Evolutionary conservation across 2,888 invertebrate species (phyloP).

Genomic region (Troglohyphantes excavatus): DNA sequence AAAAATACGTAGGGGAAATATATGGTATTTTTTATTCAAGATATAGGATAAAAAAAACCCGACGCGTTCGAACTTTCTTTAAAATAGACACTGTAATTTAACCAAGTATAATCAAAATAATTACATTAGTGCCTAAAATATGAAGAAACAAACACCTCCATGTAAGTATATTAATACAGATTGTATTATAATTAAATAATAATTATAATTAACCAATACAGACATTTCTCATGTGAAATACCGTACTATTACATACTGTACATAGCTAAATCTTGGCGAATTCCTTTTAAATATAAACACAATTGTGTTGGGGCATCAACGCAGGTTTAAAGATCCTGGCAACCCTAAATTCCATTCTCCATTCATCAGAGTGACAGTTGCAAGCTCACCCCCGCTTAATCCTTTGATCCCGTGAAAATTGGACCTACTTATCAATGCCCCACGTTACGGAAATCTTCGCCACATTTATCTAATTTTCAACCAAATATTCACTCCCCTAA

Average conservation of each 20-base stretch:
- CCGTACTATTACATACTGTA: background rate
- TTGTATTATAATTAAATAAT: no score
- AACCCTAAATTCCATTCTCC: conserved; percentile 68
- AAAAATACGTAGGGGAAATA: no score
- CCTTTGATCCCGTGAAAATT: conserved; percentile 76
- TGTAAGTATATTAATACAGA: no score
- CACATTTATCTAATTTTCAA: conserved; percentile 75
- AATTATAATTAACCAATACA: no score
- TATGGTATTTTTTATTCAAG: no score
- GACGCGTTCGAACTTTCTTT: no score
- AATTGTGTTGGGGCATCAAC: background rate
- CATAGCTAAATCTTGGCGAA: background rate
- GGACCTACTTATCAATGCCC: conserved; percentile 75
- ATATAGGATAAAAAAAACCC: no score
- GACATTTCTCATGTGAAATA: background rate
- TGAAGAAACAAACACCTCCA: no score
- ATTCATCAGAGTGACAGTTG: conserved; percentile 74
- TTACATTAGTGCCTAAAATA: no score
- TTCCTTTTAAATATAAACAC: conserved; percentile 26
- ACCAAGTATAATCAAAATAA: no score
- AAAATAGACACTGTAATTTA: no score
- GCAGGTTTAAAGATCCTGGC: conserved; percentile 15
- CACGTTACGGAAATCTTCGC: conserved; percentile 36
- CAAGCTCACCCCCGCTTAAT: conserved; percentile 62
- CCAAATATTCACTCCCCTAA: conserved; percentile 62